Percentiles rank a stretch among this genome's conserved stretches.
Conservation (phyloP, 2,797 vertebrate species). For the Poeciliopsis gracilis region DNA sequence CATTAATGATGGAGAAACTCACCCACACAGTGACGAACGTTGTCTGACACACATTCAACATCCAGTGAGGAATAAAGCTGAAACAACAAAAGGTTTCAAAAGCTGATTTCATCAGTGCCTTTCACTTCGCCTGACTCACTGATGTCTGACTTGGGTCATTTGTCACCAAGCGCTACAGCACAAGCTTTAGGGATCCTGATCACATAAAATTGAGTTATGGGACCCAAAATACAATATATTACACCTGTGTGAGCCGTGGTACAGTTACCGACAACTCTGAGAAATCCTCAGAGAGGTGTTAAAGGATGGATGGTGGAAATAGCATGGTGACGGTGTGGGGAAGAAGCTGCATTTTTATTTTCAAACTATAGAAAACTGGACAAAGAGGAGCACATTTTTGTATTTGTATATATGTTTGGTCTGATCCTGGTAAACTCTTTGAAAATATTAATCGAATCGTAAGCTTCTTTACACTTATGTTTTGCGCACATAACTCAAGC, state of each 20-base stretch:
- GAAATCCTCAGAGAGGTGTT: slow-evolving; percentile 33
- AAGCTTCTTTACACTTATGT: background rate
- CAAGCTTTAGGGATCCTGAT: slow-evolving; percentile 49
- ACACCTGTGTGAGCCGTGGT: slow-evolving; percentile 47
- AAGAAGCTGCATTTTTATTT: slow-evolving; percentile 41
- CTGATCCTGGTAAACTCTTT: background rate
- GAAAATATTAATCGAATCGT: background rate
- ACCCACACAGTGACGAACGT: slow-evolving; percentile 39
- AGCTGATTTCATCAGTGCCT: slow-evolving; percentile 43
- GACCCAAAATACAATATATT: slow-evolving; percentile 57
- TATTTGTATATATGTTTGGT: background rate
- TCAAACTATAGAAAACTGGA: slow-evolving; percentile 14
- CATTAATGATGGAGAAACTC: slow-evolving; percentile 44
- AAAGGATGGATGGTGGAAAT: slow-evolving; percentile 22
- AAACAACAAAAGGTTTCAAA: slow-evolving; percentile 44
- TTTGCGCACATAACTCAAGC: background rate
- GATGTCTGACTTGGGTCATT: slow-evolving; percentile 59
- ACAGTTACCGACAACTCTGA: slow-evolving; percentile 52
- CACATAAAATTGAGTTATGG: slow-evolving; percentile 72
- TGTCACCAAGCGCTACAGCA: slow-evolving; percentile 54
- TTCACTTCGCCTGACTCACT: slow-evolving; percentile 52
- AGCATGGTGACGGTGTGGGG: slow-evolving; percentile 35
- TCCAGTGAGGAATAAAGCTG: slow-evolving; percentile 15
- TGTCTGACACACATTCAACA: slow-evolving; percentile 51
- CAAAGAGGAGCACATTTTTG: background rate